Evolutionary conservation across 2,797 vertebrate species (phyloP).

Genomic region (Sebastes aleutianus): DNA sequence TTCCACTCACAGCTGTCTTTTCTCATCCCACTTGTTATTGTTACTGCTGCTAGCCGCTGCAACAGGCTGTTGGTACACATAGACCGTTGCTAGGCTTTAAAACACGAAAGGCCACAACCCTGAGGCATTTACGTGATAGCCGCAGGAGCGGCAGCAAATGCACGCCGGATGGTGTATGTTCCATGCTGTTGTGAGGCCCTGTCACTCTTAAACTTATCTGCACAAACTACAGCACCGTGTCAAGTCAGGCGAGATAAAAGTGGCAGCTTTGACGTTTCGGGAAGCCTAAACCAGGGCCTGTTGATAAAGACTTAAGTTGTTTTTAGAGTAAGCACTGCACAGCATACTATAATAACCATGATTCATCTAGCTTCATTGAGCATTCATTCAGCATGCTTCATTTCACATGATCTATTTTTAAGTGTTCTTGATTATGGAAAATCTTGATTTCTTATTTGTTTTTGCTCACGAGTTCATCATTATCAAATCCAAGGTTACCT

Average conservation of each 20-base stretch:
- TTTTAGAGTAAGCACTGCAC: not conserved
- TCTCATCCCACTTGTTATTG: constrained; percentile 69
- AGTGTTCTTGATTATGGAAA: not conserved
- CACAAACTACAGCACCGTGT: not conserved
- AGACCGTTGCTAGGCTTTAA: constrained; percentile 74
- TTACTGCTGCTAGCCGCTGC: constrained; percentile 54
- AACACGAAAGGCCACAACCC: constrained; percentile 56
- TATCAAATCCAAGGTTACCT: not conserved
- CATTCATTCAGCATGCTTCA: not conserved
- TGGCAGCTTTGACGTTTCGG: constrained; percentile 2
- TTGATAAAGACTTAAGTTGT: constrained; percentile 18
- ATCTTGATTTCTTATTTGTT: not conserved
- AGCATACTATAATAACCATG: not conserved
- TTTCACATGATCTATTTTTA: not conserved
- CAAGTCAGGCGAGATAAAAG: constrained; percentile 6
- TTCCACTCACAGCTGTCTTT: constrained; percentile 71
- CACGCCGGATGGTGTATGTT: not conserved
- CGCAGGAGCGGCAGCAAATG: constrained; percentile 25
- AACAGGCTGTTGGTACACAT: constrained; percentile 65
- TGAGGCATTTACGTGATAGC: constrained; percentile 39
- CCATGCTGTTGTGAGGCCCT: not conserved
- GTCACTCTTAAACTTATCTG: constrained; percentile 38
- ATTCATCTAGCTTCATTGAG: not conserved
- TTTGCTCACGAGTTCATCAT: not conserved
- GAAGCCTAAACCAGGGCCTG: not conserved